Evolutionary conservation across 1,140 invertebrate genomes (phyloP), one percentile per base, ranked within the genome.

Genomic region (Polypedilum pembai): DNA sequence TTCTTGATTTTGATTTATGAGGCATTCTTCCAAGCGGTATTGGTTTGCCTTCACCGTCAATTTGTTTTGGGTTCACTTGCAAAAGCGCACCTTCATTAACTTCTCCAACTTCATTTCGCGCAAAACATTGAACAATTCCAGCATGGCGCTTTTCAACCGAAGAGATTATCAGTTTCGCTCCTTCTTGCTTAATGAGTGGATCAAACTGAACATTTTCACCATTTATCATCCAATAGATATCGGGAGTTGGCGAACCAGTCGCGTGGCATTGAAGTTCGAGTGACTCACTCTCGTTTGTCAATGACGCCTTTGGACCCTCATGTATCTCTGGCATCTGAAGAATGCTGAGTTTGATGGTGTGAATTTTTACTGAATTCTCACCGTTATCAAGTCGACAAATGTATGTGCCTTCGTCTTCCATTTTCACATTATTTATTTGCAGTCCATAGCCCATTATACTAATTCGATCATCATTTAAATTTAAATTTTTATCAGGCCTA

Each of bases 121-220:
- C 94, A 77, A 96, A 92, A 80, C 94, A 95, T 79, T 96, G 94
- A 74, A 95, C 90, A 18, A 95, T 90, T 0, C 95, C 94, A 0
- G 92, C 92, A 79, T 95, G 92, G 3, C 87, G 86, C 78, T 94
- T 94, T 78, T 91, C 88, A 0, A 92, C 89, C 3, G 86, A 85
- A 1, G 86, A 84, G 74, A 95, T 88, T 18, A 84, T 81, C 8
- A 93, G 79, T 18, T 85, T 87, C 4, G 84, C 80, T 75, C 83
- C 84, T 20, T 81, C 76, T 18, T 83, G 77, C 41, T 81, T 81
- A 1, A 89, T 84, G 45, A 84, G 83, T 33, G 83, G 82, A 76
- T 89, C 88, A 74, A 82, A 83, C 4, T 81, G 80, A 1, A 90
- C 80, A 18, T 88, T 83, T 74, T 90, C 86, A 0, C 93, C 93